Conservation (phyloP, 2,888 invertebrate genomes). For the Zygothrica quintamaculata region DNA sequence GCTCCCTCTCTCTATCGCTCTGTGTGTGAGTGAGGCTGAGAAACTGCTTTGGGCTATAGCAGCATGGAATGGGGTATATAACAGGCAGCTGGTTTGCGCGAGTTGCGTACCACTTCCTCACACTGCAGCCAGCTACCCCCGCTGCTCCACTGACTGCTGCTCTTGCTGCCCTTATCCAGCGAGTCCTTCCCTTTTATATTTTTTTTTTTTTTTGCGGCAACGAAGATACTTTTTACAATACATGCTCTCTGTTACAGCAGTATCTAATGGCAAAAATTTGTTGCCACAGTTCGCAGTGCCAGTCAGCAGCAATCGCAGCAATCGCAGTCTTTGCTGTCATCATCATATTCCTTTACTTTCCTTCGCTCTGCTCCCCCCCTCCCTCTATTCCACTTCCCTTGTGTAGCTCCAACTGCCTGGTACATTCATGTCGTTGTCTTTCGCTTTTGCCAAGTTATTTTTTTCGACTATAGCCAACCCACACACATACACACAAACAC, state of each 20-base stretch:
- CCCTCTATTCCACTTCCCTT: not conserved
- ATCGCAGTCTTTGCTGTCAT: conserved; percentile 71
- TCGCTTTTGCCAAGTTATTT: conserved; percentile 42
- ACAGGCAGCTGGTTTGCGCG: too few species aligned
- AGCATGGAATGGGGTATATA: not conserved
- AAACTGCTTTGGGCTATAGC: conserved; percentile 21
- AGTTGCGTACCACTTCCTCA: too few species aligned
- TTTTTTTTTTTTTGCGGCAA: conserved; percentile 13
- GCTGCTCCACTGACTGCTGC: conserved; percentile 2
- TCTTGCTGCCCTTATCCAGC: not conserved
- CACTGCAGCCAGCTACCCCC: too few species aligned
- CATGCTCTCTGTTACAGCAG: conserved; percentile 71
- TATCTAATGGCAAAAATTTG: conserved; percentile 75
- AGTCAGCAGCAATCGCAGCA: conserved; percentile 11
- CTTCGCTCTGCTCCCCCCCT: not conserved
- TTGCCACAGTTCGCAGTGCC: conserved; percentile 54
- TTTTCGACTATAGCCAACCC: conserved; percentile 5
- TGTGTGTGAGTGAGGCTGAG: conserved; percentile 10
- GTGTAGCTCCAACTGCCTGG: conserved; percentile 22
- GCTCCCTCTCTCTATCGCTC: not conserved
- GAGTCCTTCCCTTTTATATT: not conserved
- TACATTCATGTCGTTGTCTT: conserved; percentile 34
- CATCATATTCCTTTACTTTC: conserved; percentile 54
- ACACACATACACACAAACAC: not conserved
- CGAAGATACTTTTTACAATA: conserved; percentile 53